Percentiles rank a stretch among this genome's conserved stretches.
These are phyloP conservation scores for Channa striata DNA, from an alignment of 2,797 vertebrate species.

Conservation along the genomic window DNA sequence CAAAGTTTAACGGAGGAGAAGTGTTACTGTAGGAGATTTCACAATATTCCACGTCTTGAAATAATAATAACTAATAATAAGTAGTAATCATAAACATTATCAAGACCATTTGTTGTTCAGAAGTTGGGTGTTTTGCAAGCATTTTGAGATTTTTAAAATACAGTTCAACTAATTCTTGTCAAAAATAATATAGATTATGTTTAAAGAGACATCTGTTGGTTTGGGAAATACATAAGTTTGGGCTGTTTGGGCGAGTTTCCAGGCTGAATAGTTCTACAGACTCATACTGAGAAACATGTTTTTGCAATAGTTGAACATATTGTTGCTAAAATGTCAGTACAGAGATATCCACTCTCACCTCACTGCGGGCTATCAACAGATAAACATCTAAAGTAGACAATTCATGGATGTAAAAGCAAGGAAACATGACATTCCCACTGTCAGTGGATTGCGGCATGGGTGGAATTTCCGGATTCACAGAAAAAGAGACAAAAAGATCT, in stretches of 20 bases:
- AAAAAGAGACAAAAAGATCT: slow-evolving; percentile 56
- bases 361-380: slow-evolving; percentile 31
- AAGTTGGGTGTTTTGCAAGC: too few species aligned
- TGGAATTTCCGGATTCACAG: slow-evolving; percentile 26
- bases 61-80: background rate
- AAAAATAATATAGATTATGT: slow-evolving; percentile 6
- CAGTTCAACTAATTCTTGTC: background rate
- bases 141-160: too few species aligned
- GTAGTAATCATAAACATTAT: too few species aligned
- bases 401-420: slow-evolving; percentile 72
- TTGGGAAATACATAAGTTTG: background rate
- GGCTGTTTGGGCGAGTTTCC: slow-evolving; percentile 22
- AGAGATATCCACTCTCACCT: slow-evolving; percentile 53
- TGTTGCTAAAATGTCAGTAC: slow-evolving; percentile 25
- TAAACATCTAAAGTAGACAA: slow-evolving; percentile 70
- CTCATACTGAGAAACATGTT: slow-evolving; percentile 30
- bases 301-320: slow-evolving; percentile 26
- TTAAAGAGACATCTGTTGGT: background rate
- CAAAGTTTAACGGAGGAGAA: background rate
- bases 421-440: slow-evolving; percentile 31
- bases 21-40: too few species aligned
- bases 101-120: too few species aligned
- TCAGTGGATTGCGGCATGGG: slow-evolving; percentile 10
- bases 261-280: slow-evolving; percentile 27
- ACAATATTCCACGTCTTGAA: background rate